Conservation (phyloP, 1,140 invertebrate species). For the Asbolus verrucosus region DNA sequence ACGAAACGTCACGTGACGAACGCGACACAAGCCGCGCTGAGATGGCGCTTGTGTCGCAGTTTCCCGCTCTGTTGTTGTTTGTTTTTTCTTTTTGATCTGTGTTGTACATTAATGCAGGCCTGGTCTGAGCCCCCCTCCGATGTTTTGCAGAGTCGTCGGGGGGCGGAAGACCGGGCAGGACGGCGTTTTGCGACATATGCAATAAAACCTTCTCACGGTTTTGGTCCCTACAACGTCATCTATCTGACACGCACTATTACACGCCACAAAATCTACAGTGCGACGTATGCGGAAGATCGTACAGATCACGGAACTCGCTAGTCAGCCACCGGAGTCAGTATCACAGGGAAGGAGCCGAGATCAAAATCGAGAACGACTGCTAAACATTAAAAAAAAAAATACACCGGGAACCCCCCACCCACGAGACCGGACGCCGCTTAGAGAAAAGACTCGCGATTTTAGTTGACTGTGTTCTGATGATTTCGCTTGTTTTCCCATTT, state of each 20-base stretch:
- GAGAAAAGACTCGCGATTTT: slow-evolving; percentile 52
- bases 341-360: slow-evolving; percentile 57
- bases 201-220: slow-evolving; percentile 68
- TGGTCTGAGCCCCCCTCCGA: slow-evolving; percentile 66
- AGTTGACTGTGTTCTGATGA: slow-evolving; percentile 51
- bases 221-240: slow-evolving; percentile 69
- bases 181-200: slow-evolving; percentile 61
- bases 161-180: slow-evolving; percentile 66
- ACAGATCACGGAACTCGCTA: slow-evolving; percentile 69
- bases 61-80: neutral
- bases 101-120: slow-evolving; percentile 45
- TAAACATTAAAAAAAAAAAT: no score
- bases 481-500: slow-evolving; percentile 23
- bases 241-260: slow-evolving; percentile 69
- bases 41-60: no score
- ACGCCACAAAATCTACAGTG: slow-evolving; percentile 67
- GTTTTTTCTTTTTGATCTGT: slow-evolving; percentile 1
- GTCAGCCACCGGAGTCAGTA: slow-evolving; percentile 70
- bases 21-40: neutral
- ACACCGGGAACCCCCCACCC: neutral
- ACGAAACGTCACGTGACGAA: neutral
- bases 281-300: slow-evolving; percentile 67
- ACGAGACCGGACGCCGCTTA: neutral
- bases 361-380: slow-evolving; percentile 27
- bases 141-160: slow-evolving; percentile 65